These are phyloP conservation scores for Drosophila mauritiana DNA, from an alignment of 1,140 invertebrate genomes.

Conservation along the genomic window DNA sequence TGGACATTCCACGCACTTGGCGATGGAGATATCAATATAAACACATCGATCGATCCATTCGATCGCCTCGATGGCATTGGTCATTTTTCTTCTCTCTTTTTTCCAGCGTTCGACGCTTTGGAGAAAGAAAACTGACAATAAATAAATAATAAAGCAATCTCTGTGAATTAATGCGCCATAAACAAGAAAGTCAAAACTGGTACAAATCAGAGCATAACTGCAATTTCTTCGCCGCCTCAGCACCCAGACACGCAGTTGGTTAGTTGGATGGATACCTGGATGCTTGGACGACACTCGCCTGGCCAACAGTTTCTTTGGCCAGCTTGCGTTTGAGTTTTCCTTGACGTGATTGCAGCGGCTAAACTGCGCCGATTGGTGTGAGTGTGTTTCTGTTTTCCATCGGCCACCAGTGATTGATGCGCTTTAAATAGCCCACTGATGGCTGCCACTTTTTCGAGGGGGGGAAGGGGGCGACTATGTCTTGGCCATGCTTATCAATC, in stretches of 20 bases:
- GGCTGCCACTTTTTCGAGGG: constrained; percentile 35
- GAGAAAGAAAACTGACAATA: constrained; percentile 72
- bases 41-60: constrained; percentile 37
- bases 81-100: constrained; percentile 56
- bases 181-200: constrained; percentile 84
- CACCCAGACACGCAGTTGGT: constrained; percentile 65
- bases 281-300: constrained; percentile 4
- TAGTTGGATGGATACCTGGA: constrained; percentile 9
- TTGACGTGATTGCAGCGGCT: constrained; percentile 57
- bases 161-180: constrained; percentile 79
- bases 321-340: constrained; percentile 51
- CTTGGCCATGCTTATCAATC: constrained; percentile 63
- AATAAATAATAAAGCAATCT: constrained; percentile 81
- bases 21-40: constrained; percentile 49
- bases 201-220: constrained; percentile 85
- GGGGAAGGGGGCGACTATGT: constrained; percentile 37
- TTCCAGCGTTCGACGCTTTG: constrained; percentile 1
- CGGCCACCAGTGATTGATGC: constrained; percentile 65
- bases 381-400: constrained; percentile 18
- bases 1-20: constrained; percentile 40
- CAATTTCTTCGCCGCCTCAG: constrained; percentile 74
- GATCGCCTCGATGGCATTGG: constrained; percentile 40
- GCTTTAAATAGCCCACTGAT: constrained; percentile 70
- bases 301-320: constrained; percentile 33
- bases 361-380: constrained; percentile 18